Evolutionary conservation across 35 echinoderm and acorn worm species (phyloP), one percentile per base, ranked within the genome.

Genomic region (Eucidaris tribuloides): DNA sequence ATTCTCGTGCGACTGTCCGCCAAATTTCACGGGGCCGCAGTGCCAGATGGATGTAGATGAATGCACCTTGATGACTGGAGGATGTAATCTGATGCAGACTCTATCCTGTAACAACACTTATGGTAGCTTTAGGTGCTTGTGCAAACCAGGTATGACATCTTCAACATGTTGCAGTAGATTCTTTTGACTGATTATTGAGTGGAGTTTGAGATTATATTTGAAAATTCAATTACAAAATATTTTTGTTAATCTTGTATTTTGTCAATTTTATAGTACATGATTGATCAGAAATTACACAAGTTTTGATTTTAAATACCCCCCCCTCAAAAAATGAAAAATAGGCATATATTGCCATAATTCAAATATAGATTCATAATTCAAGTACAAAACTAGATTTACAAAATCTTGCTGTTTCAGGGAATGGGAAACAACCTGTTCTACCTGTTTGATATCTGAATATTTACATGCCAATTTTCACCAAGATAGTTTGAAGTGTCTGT

Each of bases 41-140:
- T 96, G 93, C 64, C 78, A 89, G n/a, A 34, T 71, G 19, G 93
- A 96, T 32, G 82, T 91, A 39, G 79, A 96, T 80, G 93, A 96
- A 41, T 96, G 93, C 48, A 63, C 68, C 17, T n/a, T 32, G 18
- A 39, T 23, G 23, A 66, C 80, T 0, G 81, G 86, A 27, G 86
- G 65, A 45, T 97, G 94, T 38, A 42, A 89, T 71, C 59, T 82
- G 40, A 56, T 57, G 2, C 90, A 83, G 18, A 97, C 94, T 2
- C 37, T 35, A 34, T 61, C 81, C 20, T 97, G 94, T 84, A 77
- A 89, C 23, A 97, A 97, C 42, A 92, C 90, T 17, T 83, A 85
- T 36, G 94, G 94, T 42, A 78, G 82, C 19, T 97, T 81, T 78
- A 64, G 64, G 29, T 97, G 94, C 81, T 35, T 82, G n/a, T 97